phyloP scores from a whole-genome alignment of 2,888 invertebrate genomes.

The Polydrusus pterygomalis region DNA sequence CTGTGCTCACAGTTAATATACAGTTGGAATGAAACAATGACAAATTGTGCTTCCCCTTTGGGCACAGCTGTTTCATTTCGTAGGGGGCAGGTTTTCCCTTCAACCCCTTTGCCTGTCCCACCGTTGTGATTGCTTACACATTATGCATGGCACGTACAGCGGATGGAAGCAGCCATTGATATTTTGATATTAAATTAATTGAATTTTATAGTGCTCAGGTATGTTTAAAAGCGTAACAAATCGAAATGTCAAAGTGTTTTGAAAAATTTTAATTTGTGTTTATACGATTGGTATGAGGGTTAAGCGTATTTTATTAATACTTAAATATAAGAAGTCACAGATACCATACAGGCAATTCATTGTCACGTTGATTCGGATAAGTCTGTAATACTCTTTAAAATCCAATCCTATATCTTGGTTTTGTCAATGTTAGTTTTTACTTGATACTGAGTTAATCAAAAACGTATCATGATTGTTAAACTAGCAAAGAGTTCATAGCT shows the following conservation, averaged over 20 bases:
- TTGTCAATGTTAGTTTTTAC: no score
- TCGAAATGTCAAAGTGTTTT: conserved; percentile 52
- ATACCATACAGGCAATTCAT: no score
- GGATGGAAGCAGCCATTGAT: conserved; percentile 60
- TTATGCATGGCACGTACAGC: conserved; percentile 71
- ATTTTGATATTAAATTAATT: conserved; percentile 62
- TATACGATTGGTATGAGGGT: conserved; percentile 6
- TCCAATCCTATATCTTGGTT: no score
- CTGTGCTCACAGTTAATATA: conserved; percentile 48
- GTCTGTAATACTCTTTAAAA: no score
- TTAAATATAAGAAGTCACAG: no score
- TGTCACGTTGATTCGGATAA: no score
- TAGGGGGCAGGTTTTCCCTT: conserved; percentile 63
- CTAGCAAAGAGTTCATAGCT: no score
- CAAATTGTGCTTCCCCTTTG: conserved; percentile 68
- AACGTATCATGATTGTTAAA: no score
- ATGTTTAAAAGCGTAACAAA: conserved; percentile 46
- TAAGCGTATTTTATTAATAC: background rate
- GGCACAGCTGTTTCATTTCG: conserved; percentile 68
- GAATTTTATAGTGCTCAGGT: conserved; percentile 59
- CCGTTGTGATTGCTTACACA: conserved; percentile 71
- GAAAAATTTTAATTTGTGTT: conserved; percentile 42
- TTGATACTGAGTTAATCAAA: no score
- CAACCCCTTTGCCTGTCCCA: conserved; percentile 62
- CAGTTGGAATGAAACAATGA: conserved; percentile 63